Percentiles rank a stretch among this genome's conserved stretches.
phyloP scores from a whole-genome alignment of 2,113 vertebrate species.

The Vulpes lagopus region DNA sequence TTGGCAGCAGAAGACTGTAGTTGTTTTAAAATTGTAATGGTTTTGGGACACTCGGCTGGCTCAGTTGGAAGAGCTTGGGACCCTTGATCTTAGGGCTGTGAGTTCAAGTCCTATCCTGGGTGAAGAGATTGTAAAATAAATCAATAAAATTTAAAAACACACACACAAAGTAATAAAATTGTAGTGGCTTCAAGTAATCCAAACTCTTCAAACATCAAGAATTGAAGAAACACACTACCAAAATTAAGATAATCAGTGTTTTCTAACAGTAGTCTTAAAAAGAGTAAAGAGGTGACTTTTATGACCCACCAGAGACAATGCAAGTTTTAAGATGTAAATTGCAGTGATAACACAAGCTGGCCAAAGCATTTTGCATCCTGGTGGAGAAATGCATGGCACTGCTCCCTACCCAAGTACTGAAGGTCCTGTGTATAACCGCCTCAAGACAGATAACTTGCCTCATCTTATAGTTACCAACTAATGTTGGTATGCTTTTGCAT shows the following conservation, averaged over 20 bases:
- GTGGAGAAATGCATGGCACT: background rate
- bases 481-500: background rate
- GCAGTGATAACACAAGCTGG: no score
- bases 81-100: background rate
- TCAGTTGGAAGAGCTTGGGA: background rate
- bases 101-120: background rate
- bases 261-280: no score
- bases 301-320: background rate
- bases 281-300: background rate
- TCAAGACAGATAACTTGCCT: background rate
- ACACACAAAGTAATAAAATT: background rate
- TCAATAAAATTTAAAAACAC: background rate
- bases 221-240: background rate
- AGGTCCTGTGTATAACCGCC: fast-evolving
- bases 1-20: background rate
- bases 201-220: background rate
- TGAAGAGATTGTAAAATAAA: background rate
- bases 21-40: background rate
- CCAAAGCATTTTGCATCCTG: background rate
- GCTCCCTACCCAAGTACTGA: no score
- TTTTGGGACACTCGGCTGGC: background rate
- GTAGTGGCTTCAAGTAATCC: background rate
- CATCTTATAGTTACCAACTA: background rate
- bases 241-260: background rate
- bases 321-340: background rate